Base-by-base conservation (phyloP, 2,888 invertebrate genomes). In the Volucella bombylans region DNA sequence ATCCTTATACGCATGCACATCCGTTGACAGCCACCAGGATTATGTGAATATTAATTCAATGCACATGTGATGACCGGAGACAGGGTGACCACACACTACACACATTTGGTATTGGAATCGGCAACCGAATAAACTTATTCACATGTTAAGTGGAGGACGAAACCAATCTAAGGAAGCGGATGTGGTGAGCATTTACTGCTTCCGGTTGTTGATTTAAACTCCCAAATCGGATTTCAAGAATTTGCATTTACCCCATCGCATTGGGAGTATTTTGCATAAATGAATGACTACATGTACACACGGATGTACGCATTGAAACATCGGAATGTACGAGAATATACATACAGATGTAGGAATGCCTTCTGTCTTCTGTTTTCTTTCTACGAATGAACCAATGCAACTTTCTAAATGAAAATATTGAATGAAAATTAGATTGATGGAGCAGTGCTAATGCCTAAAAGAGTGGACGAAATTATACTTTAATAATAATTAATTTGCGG, bases 181-280 rank as follows among this genome's bases (percentile, higher is more conserved):
- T 80, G 85, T 81, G 85, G 71, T 18, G 61, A 81, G 76, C 76
- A 81, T 81, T 85, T 85, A 74, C 65, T 81, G 81, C 76, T 85
- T 85, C 85, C 85, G 85, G 71, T 67, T 85, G 85, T 85, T 80
- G 85, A 85, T 85, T 80, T 85, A 85, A 85, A 80, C 85, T 85
- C 80, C 80, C 76, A 85, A 85, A 85, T 85, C 81, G 80, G 85
- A 85, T 85, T 85, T 41, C 61, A 76, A 81, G 85, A 85, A 85
- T 81, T 85, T 76, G 71, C 85, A 85, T 85, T 71, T 57, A 59
- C 23, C 47, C 71, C 80, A 31, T 76, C 57, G 83, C 80, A 31
- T 76, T 64, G 83, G 65, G 61, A 78, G 57, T 72, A 64, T 68
- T 82, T 82, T 64, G 64, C 82, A 82, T 82, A 79, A 79, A 73